Percentiles rank a stretch among this genome's conserved stretches.
phyloP scores from a whole-genome alignment of 1,140 invertebrate genomes.

The Prorops nasuta region DNA sequence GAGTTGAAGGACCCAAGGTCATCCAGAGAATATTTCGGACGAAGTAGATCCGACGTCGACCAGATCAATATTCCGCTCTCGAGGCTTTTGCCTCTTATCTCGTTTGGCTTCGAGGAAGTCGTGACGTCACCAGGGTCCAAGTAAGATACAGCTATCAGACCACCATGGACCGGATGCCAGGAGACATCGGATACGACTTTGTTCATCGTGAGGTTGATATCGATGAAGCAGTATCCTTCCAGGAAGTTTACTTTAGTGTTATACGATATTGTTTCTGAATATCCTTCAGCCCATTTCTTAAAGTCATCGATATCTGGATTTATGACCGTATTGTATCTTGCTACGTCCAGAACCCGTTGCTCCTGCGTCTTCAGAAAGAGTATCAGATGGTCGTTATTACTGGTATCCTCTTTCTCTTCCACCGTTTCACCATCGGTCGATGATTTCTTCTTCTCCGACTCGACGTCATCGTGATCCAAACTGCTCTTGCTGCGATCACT shows the following conservation, averaged over 20 bases:
- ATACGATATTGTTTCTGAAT: neutral
- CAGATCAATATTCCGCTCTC: slow-evolving; percentile 61
- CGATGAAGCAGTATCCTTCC: slow-evolving; percentile 60
- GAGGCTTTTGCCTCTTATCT: slow-evolving; percentile 4
- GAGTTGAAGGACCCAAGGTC: slow-evolving; percentile 61
- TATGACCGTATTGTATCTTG: slow-evolving; percentile 61
- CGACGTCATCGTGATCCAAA: no score
- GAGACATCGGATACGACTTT: slow-evolving; percentile 62
- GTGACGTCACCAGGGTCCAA: slow-evolving; percentile 36
- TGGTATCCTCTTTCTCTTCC: slow-evolving; percentile 2
- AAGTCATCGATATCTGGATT: slow-evolving; percentile 67
- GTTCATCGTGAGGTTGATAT: slow-evolving; percentile 57
- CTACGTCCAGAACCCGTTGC: slow-evolving; percentile 37
- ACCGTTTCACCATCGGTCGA: no score
- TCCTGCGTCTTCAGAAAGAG: slow-evolving; percentile 5
- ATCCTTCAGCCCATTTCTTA: slow-evolving; percentile 43
- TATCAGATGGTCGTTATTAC: neutral
- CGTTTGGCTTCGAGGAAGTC: neutral
- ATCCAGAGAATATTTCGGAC: slow-evolving; percentile 66
- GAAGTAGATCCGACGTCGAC: slow-evolving; percentile 66
- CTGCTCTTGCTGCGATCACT: slow-evolving; percentile 5
- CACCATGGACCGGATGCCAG: slow-evolving; percentile 66
- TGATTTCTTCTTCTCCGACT: no score
- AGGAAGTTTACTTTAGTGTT: slow-evolving; percentile 45
- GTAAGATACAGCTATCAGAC: slow-evolving; percentile 66